Evolutionary conservation across 2,797 vertebrate genomes (phyloP).

Genomic region (Natrix natrix): DNA sequence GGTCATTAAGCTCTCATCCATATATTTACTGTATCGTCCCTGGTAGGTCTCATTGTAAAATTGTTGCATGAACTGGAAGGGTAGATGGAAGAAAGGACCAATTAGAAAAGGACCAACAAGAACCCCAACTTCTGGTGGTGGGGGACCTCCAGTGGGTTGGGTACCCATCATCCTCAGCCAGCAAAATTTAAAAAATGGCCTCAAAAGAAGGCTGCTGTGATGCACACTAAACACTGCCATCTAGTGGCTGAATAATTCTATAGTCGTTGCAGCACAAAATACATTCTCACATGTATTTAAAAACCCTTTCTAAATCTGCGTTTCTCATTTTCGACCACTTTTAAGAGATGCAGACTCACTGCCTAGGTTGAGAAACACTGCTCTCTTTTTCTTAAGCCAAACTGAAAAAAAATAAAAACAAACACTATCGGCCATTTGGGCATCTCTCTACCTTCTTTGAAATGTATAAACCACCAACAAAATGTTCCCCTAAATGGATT

Average conservation of each 20-base stretch:
- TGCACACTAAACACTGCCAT: too few relatives aligned
- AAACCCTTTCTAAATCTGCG: neutral
- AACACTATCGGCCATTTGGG: neutral
- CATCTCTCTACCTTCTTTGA: neutral
- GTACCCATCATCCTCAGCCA: neutral
- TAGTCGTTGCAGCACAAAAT: too few relatives aligned
- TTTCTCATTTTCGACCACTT: neutral
- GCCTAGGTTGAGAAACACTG: neutral
- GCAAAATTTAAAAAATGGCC: too few relatives aligned
- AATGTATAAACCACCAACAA: neutral
- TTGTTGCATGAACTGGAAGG: conserved; percentile 80
- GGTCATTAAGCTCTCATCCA: conserved; percentile 66
- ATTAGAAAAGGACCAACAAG: neutral
- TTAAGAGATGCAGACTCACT: neutral
- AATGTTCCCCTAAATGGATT: neutral
- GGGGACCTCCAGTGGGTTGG: neutral
- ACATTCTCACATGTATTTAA: too few relatives aligned
- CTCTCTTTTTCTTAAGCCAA: neutral
- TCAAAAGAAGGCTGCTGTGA: too few relatives aligned
- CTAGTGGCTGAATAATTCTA: too few relatives aligned
- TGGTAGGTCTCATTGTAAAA: conserved; percentile 85
- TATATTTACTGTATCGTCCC: conserved; percentile 54
- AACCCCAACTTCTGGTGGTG: neutral
- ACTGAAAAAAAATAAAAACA: neutral
- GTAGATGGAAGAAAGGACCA: conserved; percentile 16